A percentile compares a stretch with the other conserved stretches of the same genome.
Evolutionary conservation across 2,113 vertebrate species (phyloP).

Genomic region (Heterocephalus glaber): DNA sequence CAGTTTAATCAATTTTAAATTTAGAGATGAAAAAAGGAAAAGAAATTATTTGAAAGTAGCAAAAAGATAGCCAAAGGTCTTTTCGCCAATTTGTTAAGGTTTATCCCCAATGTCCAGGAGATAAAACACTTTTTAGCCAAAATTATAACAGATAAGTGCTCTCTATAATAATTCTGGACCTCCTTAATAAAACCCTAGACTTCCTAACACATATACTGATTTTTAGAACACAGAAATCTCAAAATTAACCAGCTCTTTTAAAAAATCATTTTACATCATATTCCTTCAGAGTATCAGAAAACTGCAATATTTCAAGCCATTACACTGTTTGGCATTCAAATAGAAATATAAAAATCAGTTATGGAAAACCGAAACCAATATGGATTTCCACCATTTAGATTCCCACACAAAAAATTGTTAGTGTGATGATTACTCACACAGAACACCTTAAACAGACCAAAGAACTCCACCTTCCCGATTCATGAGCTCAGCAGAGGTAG

Average conservation of each 20-base stretch:
- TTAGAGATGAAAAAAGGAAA: neutral
- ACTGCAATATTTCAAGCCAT: neutral
- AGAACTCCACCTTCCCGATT: neutral
- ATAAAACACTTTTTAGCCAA: neutral
- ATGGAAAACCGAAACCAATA: neutral
- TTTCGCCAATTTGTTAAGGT: neutral
- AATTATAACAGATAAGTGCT: neutral
- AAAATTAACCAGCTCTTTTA: constrained; percentile 5
- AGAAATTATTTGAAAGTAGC: constrained; percentile 3
- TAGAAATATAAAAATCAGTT: neutral
- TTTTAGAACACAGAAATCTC: neutral
- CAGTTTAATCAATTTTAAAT: constrained; percentile 46
- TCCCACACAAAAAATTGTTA: neutral
- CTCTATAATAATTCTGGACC: constrained; percentile 3
- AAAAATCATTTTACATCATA: neutral
- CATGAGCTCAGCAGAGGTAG: neutral
- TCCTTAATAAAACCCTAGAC: neutral
- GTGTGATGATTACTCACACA: neutral
- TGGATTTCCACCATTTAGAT: neutral
- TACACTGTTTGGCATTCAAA: neutral
- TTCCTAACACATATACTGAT: neutral
- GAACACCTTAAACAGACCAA: neutral
- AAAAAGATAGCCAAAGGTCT: neutral
- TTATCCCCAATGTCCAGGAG: neutral
- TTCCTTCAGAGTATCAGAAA: neutral